Base-by-base conservation (phyloP, 2,888 invertebrate genomes). In the Drosophila borborema region DNA sequence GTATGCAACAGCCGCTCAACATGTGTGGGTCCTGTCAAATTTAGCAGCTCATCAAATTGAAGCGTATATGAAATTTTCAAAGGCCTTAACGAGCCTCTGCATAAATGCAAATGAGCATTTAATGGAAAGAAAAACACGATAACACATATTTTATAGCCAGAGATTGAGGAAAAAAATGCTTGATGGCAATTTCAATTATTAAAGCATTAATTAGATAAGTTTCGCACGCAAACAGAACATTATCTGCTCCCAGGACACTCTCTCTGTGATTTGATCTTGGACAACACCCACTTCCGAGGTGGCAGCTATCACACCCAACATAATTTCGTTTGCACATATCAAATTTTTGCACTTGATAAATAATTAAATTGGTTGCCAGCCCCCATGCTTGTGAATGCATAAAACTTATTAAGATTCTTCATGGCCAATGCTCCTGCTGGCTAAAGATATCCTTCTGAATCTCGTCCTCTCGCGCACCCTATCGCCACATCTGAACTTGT, bases 181-280 rank as follows among this genome's bases (percentile, higher is more conserved):
- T 54, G 59, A 49, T 66, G 70, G 64, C 46, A 66, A 56, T 80
- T 88, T 77, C 70, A 85, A 85, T 89, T 83, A 89, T 90, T 81
- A 72, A 90, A 74, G 78, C 68, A 78, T 78, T 89, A 80, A 90
- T 89, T 89, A 86, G 70, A 86, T 86, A 64, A 46, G 56, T 58
- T 59, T 38, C 59, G 46, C 63, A 61, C 48, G 41, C 65, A 59
- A 74, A 56, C 54, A 12, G 64, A 55, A 56, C 56, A 58, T 73
- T 67, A 53, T 53, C 41, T 45, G 34, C 66, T 62, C 55, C 41
- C 46, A 23, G 23, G 58, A 34, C 49, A 51, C 49, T n/a, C 18
- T 34, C 12, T 20, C 14, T 36, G 51, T 41, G 61, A 38, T 34
- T 38, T 41, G 48, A 63, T 54, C 54, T 65, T 67, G 56, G 65